phyloP scores from a whole-genome alignment of 2,113 vertebrate species.

The Fregata magnificens region DNA sequence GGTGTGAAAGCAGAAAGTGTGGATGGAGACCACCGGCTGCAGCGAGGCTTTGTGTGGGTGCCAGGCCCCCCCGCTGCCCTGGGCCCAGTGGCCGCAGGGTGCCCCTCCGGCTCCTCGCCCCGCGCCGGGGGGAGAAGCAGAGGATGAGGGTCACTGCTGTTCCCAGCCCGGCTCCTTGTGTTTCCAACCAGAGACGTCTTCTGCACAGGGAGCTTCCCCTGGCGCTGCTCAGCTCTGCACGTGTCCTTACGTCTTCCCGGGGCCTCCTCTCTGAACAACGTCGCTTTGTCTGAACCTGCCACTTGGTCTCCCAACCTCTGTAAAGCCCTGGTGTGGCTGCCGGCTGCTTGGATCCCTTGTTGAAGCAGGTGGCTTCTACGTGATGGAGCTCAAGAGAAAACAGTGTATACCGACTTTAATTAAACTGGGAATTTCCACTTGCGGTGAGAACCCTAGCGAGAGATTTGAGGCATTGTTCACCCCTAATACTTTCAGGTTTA shows the following conservation, averaged over 20 bases:
- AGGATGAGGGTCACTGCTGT: background rate
- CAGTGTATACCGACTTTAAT: slow-evolving; percentile 4
- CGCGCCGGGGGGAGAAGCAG: rapidly evolving
- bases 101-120: background rate
- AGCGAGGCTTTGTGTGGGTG: background rate
- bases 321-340: background rate
- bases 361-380: background rate
- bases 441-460: background rate
- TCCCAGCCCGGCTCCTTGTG: background rate
- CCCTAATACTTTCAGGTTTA: background rate
- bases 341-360: background rate
- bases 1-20: background rate
- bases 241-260: rapidly evolving
- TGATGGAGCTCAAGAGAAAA: background rate
- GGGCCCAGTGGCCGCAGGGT: background rate
- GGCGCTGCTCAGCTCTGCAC: background rate
- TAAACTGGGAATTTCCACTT: slow-evolving; percentile 51
- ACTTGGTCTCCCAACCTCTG: background rate
- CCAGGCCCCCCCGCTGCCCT: rapidly evolving
- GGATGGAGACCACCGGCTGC: background rate
- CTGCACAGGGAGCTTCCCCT: background rate
- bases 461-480: slow-evolving; percentile 22
- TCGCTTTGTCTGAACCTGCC: background rate
- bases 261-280: background rate
- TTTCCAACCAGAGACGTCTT: background rate